These are phyloP conservation scores for Bufo gargarizans DNA, from an alignment of 2,113 vertebrate genomes.

Conservation along the genomic window DNA sequence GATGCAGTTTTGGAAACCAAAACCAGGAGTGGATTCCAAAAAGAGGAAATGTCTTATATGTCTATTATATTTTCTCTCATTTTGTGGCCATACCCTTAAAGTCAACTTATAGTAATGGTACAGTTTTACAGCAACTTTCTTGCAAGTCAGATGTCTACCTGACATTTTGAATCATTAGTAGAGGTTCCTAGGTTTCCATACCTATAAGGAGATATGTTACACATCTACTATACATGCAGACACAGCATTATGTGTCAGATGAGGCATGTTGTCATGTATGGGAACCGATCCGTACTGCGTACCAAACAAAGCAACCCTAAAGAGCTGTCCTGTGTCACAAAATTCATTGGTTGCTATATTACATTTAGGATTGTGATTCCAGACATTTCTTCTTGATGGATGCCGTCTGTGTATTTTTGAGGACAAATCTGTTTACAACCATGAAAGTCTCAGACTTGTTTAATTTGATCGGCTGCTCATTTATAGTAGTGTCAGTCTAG, in stretches of 20 bases:
- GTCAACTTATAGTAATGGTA: no score
- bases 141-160: no score
- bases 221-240: background rate
- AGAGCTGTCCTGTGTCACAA: background rate
- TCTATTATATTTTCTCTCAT: no score
- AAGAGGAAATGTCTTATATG: no score
- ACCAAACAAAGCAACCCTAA: background rate
- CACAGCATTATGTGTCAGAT: background rate
- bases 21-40: no score
- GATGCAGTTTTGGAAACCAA: no score
- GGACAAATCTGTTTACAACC: constrained; percentile 22
- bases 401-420: background rate
- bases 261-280: background rate
- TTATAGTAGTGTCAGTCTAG: constrained; percentile 6
- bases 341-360: background rate
- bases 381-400: background rate
- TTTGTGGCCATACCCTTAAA: no score
- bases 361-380: background rate
- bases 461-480: background rate
- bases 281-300: background rate
- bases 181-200: no score
- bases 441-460: background rate
- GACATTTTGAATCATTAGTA: no score
- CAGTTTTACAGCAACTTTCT: no score
- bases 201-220: background rate